phyloP scores from a whole-genome alignment of 2,888 invertebrate species.

The Baccha elongata region DNA sequence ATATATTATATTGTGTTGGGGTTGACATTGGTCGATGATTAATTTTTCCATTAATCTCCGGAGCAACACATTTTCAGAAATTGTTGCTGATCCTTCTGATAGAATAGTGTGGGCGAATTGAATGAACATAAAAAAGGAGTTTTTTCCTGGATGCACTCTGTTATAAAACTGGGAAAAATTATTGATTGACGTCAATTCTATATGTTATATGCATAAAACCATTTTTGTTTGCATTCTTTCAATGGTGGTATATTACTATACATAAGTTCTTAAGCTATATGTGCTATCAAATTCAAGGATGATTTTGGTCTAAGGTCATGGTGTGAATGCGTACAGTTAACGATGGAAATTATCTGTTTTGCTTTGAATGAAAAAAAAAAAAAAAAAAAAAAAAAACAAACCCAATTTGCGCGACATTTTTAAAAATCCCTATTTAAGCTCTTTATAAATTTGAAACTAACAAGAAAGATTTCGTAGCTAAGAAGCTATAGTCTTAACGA shows the following conservation, averaged over 20 bases:
- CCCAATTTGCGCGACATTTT: not conserved
- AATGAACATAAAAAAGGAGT: not conserved
- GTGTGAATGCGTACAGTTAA: constrained; percentile 3
- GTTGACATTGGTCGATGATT: constrained; percentile 39
- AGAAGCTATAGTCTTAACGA: not conserved
- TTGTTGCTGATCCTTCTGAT: not conserved
- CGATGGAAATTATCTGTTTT: not conserved
- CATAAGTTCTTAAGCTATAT: constrained; percentile 16
- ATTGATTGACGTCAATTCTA: constrained; percentile 55
- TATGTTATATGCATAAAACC: constrained; percentile 14
- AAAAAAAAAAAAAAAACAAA: not conserved
- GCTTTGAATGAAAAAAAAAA: not conserved
- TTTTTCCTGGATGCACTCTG: constrained; percentile 17
- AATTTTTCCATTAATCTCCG: constrained; percentile 42
- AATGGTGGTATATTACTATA: not conserved
- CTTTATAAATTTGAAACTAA: not conserved
- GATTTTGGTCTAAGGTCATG: not conserved
- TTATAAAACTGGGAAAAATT: constrained; percentile 3
- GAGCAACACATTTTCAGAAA: not conserved
- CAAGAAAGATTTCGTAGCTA: not conserved
- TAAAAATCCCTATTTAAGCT: not conserved
- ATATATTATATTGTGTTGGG: constrained; percentile 50
- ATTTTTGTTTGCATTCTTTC: not conserved
- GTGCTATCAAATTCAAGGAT: constrained; percentile 9
- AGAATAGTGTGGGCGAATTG: not conserved